Base-by-base conservation (phyloP, 2,888 invertebrate species). In the Fissipunctia ypsillon region DNA sequence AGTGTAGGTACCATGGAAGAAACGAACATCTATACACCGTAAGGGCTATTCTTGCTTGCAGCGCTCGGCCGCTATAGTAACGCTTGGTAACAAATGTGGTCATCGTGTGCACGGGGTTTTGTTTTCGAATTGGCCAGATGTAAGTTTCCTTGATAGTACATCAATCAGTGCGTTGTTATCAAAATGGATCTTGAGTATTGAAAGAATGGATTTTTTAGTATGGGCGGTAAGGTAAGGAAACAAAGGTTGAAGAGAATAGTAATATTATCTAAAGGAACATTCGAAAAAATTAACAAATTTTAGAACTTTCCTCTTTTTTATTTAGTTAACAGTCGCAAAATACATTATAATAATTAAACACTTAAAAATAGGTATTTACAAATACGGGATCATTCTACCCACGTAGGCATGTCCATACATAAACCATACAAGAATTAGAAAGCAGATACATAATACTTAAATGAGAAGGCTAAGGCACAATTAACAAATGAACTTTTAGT, bases 311-410 rank as follows among this genome's bases (percentile, higher is more conserved):
- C 91, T 90, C 88, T 91, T 94, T n/a, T 91, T 95, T 95, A 95
- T 95, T 95, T 91, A 94, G 93, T 95, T 92, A 95, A 96, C 95
- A 95, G 95, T 95, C 95, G 94, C 95, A 95, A 95, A 94, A 91
- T 94, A 94, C 92, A 93, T 93, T 91, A 90, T 88, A 90, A 87
- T 89, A 93, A 89, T 93, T 93, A 94, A 93, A 92, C 92, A 93
- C 95, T 95, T 95, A 95, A 91, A 95, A 92, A 93, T 95, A 95
- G 92, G 93, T 95, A 95, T 95, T 95, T 95, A 95, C 95, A 95
- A 92, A 93, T 89, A 93, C 82, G 92, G 94, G 95, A 91, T 92
- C 90, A 91, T 92, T 93, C 94, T 94, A 95, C 96, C 95, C 96
- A 96, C 96, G 96, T 95, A 96, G 96, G 95, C 94, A 94, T 94